A percentile compares a stretch with the other conserved stretches of the same genome.
These are phyloP conservation scores for Ennomos quercinarius DNA, from an alignment of 2,888 invertebrate species.

Conservation along the genomic window DNA sequence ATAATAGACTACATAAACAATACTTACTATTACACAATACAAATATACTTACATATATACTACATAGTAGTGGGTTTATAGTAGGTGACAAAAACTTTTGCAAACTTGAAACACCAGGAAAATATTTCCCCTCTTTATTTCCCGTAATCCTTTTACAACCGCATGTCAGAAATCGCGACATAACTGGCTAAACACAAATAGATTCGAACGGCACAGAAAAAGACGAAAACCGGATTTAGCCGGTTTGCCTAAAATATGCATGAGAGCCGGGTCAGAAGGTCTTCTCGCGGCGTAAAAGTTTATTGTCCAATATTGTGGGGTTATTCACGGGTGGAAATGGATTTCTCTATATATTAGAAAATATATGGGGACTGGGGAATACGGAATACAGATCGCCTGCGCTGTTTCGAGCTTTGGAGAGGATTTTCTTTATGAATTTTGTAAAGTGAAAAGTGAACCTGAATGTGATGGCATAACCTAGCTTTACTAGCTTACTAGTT, in stretches of 20 bases:
- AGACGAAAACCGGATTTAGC: constrained; percentile 51
- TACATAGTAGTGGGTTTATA: too few relatives aligned
- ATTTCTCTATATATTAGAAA: constrained; percentile 37
- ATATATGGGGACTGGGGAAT: constrained; percentile 21
- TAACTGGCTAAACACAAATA: constrained; percentile 45
- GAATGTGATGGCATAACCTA: not conserved
- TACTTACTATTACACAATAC: too few relatives aligned
- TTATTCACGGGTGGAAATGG: constrained; percentile 46
- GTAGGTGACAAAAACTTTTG: too few relatives aligned
- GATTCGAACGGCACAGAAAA: constrained; percentile 48
- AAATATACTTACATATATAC: too few relatives aligned
- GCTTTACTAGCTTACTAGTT: too few relatives aligned
- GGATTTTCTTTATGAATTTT: constrained; percentile 3
- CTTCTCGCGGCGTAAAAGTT: constrained; percentile 59
- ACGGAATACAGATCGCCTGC: not conserved
- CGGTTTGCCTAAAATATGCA: constrained; percentile 69
- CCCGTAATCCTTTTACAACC: constrained; percentile 26
- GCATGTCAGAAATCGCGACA: constrained; percentile 35
- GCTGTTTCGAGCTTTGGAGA: not conserved
- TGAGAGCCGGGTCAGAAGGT: constrained; percentile 60
- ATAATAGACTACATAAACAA: too few relatives aligned
- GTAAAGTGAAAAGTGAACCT: not conserved
- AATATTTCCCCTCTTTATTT: constrained; percentile 12
- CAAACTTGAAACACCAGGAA: not conserved
- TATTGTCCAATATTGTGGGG: constrained; percentile 52